A percentile compares a stretch with the other conserved stretches of the same genome.
These are phyloP conservation scores for Semaprochilodus insignis DNA, from an alignment of 2,797 vertebrate species.

Conservation along the genomic window DNA sequence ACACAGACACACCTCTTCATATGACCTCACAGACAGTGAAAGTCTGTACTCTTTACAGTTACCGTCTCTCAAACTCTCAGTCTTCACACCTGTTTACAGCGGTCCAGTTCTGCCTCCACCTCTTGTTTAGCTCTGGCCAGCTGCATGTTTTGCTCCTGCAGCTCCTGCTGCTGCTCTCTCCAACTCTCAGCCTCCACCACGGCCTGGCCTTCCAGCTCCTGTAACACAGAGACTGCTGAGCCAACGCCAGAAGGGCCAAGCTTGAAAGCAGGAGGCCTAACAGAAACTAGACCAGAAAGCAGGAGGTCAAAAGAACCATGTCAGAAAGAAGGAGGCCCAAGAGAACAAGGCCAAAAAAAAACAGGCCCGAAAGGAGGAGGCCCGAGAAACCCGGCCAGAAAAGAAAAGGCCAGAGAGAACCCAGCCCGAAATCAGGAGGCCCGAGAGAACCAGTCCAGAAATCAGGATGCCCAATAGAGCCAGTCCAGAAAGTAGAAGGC, in stretches of 20 bases:
- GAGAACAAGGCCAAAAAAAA: no score
- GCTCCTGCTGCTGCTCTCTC: conserved; percentile 88
- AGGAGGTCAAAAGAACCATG: background rate
- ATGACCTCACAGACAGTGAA: background rate
- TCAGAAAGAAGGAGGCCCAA: no score
- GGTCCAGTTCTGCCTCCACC: conserved; percentile 89
- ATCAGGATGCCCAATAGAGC: no score
- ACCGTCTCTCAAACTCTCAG: background rate
- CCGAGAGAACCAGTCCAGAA: background rate
- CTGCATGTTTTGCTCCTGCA: conserved; percentile 85
- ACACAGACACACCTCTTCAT: conserved; percentile 9
- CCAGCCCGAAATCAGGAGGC: no score
- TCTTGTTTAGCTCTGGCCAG: conserved; percentile 88
- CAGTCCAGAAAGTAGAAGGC: no score
- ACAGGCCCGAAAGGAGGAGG: no score
- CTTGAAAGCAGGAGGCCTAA: no score
- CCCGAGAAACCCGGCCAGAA: no score
- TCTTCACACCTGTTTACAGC: conserved; percentile 88
- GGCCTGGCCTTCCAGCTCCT: conserved; percentile 93
- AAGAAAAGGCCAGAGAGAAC: no score
- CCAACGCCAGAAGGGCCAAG: background rate
- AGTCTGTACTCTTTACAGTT: background rate
- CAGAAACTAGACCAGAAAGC: no score
- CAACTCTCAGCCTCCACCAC: conserved; percentile 87
- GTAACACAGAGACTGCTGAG: background rate